Evolutionary conservation across 2,888 invertebrate species (phyloP), one percentile per base, ranked within the genome.

Genomic region (Sturmia bella): DNA sequence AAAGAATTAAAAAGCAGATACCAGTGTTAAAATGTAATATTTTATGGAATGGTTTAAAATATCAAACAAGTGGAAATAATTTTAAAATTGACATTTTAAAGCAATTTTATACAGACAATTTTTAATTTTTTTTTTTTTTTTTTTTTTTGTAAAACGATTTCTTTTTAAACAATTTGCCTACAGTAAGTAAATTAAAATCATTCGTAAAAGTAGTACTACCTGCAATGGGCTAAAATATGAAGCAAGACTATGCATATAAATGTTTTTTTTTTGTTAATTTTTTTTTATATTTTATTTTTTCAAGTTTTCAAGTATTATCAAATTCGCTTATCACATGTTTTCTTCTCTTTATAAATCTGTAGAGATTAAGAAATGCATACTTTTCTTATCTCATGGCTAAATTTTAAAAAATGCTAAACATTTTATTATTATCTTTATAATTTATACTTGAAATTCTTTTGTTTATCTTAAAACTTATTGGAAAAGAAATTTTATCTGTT

Each of bases 371-470:
- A 37, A 12, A 1, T 39, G 37, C 3, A 9, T 15, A 15, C 15
- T 32, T 54, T 32, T 15, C 4, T 15, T 54, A 54, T 15, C 15
- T 59, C 2, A 21, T 59, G 13, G 19, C 32, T 15, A 15, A 27
- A 15, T 27, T 54, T 27, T 17, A 17, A 17, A 45, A 45, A 37
- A 64, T 37, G 19, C 19, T 13, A 64, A 17, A 50, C n/a, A 48
- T 7, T 64, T 37, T n/a, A 50, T n/a, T n/a, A n/a, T n/a, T n/a
- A n/a, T n/a, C 9, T 56, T 43, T 43, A 11, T 27, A 43, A 56
- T 54, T 54, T 17, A n/a, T 32, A 19, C 32, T 21, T 41, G n/a
- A 24, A n/a, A 13, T 52, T 41, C 27, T 54, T 24, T 68, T 68
- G 39, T 54, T 48, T 52, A 37, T 24, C 41, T 27, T 27, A 27